Base-by-base conservation (phyloP, 1,140 invertebrate species). In the Pantala flavescens region DNA sequence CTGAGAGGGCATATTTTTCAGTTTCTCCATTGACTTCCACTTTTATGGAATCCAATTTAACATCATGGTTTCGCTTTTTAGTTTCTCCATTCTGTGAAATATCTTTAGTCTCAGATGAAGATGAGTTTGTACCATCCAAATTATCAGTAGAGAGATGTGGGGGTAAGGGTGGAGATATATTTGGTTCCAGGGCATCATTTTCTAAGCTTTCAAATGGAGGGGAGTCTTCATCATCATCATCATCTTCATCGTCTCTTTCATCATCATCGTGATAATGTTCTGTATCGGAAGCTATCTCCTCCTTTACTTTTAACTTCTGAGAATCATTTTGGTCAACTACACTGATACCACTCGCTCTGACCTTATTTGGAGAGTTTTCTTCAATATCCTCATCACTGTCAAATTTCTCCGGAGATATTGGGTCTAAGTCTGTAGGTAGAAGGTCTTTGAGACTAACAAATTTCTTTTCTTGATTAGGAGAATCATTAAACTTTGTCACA, bases 401-500 rank as follows among this genome's bases (percentile, higher is more conserved):
- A 0, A 82, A 72, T 1, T 81, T 92, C 74, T 90, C 90, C 7
- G 91, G 91, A 76, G 91, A 92, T 12, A 93, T 88, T 77, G 91
- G 90, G 81, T 93, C 91, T 24, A 93, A 82, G 80, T 93, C 91
- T 77, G 86, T 89, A 0, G 90, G 90, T 63, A 92, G 81, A 3
- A 92, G 82, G 80, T 90, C 86, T 19, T 70, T 72, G 75, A 85
- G 87, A 73, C 80, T 71, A 80, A 77, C 63, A 79, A 79, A 19
- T 78, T 78, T 78, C 63, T 76, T 70, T 82, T 83, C 74, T 82
- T 84, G 23, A 81, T 74, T 75, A 82, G 28, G 28, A 9, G 83
- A 75, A 84, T 84, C 77, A 43, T 72, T 11, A 24, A 19, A 24
- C 21, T 74, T 76, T 24, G 23, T 7, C 28, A 36, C 72, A 28